These are phyloP conservation scores for Machimus rusticus DNA, from an alignment of 2,888 invertebrate species.

Conservation along the genomic window DNA sequence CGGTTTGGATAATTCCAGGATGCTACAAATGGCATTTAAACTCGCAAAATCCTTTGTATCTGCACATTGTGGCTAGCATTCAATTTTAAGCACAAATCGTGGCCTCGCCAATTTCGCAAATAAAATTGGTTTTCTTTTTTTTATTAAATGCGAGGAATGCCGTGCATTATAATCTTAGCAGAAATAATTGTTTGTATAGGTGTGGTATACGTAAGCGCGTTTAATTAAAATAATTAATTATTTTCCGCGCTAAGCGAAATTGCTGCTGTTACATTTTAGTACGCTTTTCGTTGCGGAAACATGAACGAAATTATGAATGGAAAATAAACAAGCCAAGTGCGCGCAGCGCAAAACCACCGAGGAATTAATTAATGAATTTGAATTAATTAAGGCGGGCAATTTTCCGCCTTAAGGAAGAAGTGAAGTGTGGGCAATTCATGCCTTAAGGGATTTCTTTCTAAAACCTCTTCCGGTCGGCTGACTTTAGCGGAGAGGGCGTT, in stretches of 20 bases:
- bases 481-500: background rate
- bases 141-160: background rate
- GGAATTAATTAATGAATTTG: constrained; percentile 22
- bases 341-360: background rate
- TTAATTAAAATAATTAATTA: background rate
- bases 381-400: constrained; percentile 1
- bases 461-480: background rate
- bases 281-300: background rate
- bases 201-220: background rate
- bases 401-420: background rate
- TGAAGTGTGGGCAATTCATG: background rate
- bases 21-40: background rate
- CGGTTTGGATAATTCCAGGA: background rate
- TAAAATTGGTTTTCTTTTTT: background rate
- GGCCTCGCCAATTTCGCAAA: background rate
- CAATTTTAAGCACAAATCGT: background rate
- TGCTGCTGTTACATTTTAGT: background rate
- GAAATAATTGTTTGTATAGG: background rate
- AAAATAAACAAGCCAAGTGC: background rate
- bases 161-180: background rate
- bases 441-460: background rate
- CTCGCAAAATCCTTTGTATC: background rate
- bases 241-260: background rate
- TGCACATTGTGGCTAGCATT: background rate
- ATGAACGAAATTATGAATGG: background rate